A percentile compares a stretch with the other conserved stretches of the same genome.
These are phyloP conservation scores for Scytalopus superciliaris DNA, from an alignment of 2,113 vertebrate species.

Conservation along the genomic window DNA sequence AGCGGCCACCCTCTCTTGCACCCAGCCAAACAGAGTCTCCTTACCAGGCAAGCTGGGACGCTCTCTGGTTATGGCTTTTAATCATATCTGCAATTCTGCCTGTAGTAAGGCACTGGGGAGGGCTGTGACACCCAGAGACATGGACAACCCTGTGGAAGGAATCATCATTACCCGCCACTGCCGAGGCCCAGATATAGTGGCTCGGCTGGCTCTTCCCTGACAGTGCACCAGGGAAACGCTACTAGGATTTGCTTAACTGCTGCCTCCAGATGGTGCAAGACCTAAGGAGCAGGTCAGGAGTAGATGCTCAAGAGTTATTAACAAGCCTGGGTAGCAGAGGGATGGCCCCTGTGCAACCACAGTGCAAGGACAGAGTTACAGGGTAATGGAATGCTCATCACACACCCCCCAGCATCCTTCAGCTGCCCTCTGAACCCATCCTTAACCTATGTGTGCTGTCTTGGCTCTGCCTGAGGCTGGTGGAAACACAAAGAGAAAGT, in stretches of 20 bases:
- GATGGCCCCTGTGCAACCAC: fast-evolving
- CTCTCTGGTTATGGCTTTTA: not conserved
- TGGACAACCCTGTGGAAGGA: not conserved
- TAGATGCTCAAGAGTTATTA: not conserved
- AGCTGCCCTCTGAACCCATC: not conserved
- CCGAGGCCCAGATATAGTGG: fast-evolving
- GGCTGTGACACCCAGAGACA: not conserved
- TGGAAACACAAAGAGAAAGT: not conserved
- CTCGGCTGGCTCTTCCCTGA: fast-evolving
- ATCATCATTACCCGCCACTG: not conserved
- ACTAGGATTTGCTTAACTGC: not conserved
- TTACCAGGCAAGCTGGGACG: not conserved
- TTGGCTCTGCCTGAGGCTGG: not conserved
- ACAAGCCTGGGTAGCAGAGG: not conserved
- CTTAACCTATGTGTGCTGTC: not conserved
- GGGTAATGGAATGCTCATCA: not conserved
- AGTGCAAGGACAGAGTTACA: fast-evolving
- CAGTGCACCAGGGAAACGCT: fast-evolving
- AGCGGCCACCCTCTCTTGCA: not conserved
- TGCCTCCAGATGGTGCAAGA: not conserved
- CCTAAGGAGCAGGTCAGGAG: not conserved
- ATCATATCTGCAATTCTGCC: not conserved
- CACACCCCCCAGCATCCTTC: not conserved
- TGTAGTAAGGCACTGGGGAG: fast-evolving
- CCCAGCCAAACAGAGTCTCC: not conserved